These are phyloP conservation scores for Coryphaenoides rupestris DNA, from an alignment of 2,113 vertebrate species.

Conservation along the genomic window DNA sequence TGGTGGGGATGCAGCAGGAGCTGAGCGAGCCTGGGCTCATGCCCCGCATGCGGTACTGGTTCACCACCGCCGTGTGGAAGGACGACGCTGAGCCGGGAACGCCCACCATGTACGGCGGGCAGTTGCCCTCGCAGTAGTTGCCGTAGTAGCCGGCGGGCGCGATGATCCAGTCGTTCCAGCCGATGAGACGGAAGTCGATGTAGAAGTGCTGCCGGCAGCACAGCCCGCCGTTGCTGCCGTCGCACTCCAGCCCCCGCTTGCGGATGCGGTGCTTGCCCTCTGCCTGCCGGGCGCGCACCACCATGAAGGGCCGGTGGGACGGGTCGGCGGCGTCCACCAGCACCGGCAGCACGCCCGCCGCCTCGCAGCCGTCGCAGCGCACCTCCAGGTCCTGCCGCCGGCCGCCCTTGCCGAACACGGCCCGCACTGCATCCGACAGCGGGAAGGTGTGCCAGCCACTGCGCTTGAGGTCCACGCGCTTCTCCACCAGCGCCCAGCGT, in stretches of 20 bases:
- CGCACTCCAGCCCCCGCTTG: constrained; percentile 96
- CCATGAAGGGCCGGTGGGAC: constrained; percentile 93
- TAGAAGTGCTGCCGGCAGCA: constrained; percentile 99
- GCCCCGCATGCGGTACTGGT: constrained; percentile 98
- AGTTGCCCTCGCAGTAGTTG: constrained; percentile 99
- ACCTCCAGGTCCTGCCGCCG: constrained; percentile 91
- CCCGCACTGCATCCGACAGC: constrained; percentile 86
- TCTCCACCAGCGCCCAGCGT: constrained; percentile 88
- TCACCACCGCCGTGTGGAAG: constrained; percentile 97
- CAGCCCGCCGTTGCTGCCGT: constrained; percentile 88
- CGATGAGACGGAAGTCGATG: constrained; percentile 98
- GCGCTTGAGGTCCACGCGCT: constrained; percentile 92
- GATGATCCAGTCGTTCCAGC: constrained; percentile 99
- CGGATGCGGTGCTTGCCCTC: constrained; percentile 95
- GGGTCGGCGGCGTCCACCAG: constrained; percentile 87
- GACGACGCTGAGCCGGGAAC: constrained; percentile 95
- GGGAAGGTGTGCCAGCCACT: constrained; percentile 98
- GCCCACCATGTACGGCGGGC: constrained; percentile 96
- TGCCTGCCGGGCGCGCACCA: constrained; percentile 85
- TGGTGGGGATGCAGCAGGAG: constrained; percentile 99
- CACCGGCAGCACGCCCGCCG: constrained; percentile 82
- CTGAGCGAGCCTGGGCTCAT: constrained; percentile 94
- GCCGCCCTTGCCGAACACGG: constrained; percentile 83
- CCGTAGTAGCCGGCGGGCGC: constrained; percentile 96
- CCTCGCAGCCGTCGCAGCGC: constrained; percentile 88